A percentile compares a stretch with the other conserved stretches of the same genome.
Conservation (phyloP, 2,888 invertebrate species). For the Blastobasis lacticolella region DNA sequence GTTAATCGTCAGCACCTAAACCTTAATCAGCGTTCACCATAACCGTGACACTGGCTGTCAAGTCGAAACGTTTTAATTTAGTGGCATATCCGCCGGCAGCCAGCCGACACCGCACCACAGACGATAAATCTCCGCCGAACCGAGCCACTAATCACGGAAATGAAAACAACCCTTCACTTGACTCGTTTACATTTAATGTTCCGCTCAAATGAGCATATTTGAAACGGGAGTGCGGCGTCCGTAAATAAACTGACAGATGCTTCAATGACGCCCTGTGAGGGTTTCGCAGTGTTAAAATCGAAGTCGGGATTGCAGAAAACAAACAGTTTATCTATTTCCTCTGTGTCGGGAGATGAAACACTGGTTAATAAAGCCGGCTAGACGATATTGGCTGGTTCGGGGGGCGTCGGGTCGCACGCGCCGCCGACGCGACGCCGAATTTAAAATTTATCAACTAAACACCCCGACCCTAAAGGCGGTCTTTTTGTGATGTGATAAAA, state of each 20-base stretch:
- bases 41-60: constrained; percentile 58
- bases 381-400: constrained; percentile 41
- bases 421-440: constrained; percentile 29
- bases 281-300: background rate
- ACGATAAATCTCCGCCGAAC: constrained; percentile 58
- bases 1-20: no score
- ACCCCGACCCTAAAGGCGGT: constrained; percentile 24
- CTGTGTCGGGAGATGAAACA: constrained; percentile 49
- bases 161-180: constrained; percentile 60
- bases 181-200: constrained; percentile 46
- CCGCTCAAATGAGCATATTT: constrained; percentile 39
- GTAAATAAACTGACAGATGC: constrained; percentile 10
- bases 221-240: constrained; percentile 13
- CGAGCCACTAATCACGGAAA: constrained; percentile 60
- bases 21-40: constrained; percentile 7
- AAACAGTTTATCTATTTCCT: constrained; percentile 63
- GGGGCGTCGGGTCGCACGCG: constrained; percentile 46
- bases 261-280: constrained; percentile 6
- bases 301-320: constrained; percentile 29
- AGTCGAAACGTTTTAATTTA: constrained; percentile 70
- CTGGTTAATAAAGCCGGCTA: constrained; percentile 47
- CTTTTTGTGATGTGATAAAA: constrained; percentile 53
- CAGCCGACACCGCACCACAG: constrained; percentile 51
- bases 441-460: constrained; percentile 46
- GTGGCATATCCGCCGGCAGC: constrained; percentile 39